Percentiles rank a stretch among this genome's conserved stretches.
These are phyloP conservation scores for Ophion ventricosus DNA, from an alignment of 2,888 invertebrate species.

Conservation along the genomic window DNA sequence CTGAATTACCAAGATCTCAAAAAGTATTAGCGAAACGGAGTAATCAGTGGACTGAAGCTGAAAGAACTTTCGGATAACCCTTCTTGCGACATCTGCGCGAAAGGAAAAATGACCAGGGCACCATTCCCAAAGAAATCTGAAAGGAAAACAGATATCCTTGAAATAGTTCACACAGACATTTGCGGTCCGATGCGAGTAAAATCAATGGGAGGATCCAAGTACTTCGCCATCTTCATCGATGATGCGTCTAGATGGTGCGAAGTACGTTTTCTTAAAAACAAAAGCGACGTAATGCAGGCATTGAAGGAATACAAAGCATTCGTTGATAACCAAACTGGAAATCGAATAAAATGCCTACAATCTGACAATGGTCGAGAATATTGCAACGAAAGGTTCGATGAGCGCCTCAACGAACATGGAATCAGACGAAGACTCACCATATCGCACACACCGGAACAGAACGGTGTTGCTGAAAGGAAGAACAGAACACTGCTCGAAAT, in stretches of 20 bases:
- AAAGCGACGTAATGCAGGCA: neutral
- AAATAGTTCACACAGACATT: neutral
- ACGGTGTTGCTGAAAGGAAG: conserved; percentile 1
- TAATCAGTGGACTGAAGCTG: neutral
- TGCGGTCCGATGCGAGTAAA: neutral
- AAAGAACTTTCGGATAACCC: no score
- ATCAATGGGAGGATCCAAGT: neutral
- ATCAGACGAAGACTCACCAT: neutral
- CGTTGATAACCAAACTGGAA: no score
- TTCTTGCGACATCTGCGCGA: neutral
- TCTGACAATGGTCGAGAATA: neutral
- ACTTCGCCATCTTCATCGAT: neutral
- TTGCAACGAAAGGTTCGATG: neutral
- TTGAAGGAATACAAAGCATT: neutral
- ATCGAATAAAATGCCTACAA: neutral
- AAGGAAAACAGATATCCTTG: neutral
- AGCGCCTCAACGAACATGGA: neutral
- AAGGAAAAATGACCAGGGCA: neutral
- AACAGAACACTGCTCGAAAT: neutral
- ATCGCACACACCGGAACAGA: neutral
- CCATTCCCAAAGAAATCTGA: neutral
- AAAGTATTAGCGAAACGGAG: neutral
- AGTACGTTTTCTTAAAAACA: neutral
- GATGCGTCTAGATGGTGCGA: neutral
- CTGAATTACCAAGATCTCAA: neutral